phyloP scores from a whole-genome alignment of 2,113 vertebrate species.

The Phalacrocorax brasilianus region DNA sequence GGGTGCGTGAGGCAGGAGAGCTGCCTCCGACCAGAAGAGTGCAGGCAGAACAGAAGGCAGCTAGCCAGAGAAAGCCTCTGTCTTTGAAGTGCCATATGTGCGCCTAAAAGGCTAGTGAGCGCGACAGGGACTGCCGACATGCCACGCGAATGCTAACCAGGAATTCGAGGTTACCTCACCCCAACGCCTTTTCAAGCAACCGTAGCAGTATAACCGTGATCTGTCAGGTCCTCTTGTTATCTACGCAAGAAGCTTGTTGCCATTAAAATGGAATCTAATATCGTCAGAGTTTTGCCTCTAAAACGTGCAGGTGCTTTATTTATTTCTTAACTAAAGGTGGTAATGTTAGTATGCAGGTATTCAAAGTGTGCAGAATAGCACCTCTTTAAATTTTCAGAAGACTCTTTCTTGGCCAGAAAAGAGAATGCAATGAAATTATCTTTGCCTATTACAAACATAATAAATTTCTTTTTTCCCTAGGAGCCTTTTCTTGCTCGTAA shows the following conservation, averaged over 20 bases:
- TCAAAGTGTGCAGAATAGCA: background rate
- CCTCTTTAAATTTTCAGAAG: background rate
- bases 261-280: background rate
- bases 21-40: background rate
- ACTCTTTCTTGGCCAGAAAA: background rate
- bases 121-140: background rate
- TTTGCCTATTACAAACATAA: rapidly evolving
- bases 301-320: background rate
- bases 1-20: background rate
- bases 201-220: background rate
- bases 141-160: background rate
- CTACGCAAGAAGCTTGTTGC: background rate
- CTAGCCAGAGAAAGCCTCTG: background rate
- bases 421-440: background rate
- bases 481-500: background rate
- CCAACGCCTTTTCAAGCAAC: rapidly evolving
- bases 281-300: background rate
- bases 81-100: background rate
- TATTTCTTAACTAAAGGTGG: background rate
- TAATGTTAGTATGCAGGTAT: background rate
- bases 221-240: background rate
- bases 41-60: background rate
- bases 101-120: background rate
- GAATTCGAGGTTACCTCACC: background rate
- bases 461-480: background rate